phyloP scores from a whole-genome alignment of 2,888 invertebrate genomes.

The Leucania comma region DNA sequence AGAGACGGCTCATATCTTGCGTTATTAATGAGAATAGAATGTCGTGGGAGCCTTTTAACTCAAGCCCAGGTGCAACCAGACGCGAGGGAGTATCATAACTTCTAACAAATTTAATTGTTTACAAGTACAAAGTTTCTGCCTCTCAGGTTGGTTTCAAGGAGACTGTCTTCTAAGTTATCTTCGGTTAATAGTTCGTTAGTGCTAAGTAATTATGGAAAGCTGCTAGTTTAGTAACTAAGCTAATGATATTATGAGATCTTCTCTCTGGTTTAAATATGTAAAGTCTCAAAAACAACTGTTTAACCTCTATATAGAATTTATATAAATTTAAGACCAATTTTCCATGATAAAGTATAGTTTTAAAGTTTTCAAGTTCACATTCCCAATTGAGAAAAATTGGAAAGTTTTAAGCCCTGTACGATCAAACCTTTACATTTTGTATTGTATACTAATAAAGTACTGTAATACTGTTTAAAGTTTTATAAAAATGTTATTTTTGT shows the following conservation, averaged over 20 bases:
- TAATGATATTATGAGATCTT: neutral
- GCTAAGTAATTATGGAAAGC: neutral
- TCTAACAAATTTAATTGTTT: constrained; percentile 69
- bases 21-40: constrained; percentile 69
- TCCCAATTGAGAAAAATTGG: too few relatives aligned
- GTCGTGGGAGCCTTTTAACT: constrained; percentile 71
- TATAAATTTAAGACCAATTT: too few relatives aligned
- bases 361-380: too few relatives aligned
- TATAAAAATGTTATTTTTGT: too few relatives aligned
- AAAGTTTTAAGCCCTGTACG: too few relatives aligned
- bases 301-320: too few relatives aligned
- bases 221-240: neutral
- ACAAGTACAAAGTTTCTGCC: constrained; percentile 55
- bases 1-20: constrained; percentile 59
- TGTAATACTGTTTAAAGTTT: too few relatives aligned
- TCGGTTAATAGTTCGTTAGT: neutral
- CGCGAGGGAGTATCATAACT: constrained; percentile 66
- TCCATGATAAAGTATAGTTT: too few relatives aligned
- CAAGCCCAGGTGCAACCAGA: constrained; percentile 68
- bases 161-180: constrained; percentile 32
- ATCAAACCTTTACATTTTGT: too few relatives aligned
- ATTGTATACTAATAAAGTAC: too few relatives aligned
- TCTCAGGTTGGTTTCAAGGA: constrained; percentile 37
- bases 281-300: too few relatives aligned
- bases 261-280: too few relatives aligned